phyloP scores from a whole-genome alignment of 2,797 vertebrate species.

The Mormyrops attenuatus region DNA sequence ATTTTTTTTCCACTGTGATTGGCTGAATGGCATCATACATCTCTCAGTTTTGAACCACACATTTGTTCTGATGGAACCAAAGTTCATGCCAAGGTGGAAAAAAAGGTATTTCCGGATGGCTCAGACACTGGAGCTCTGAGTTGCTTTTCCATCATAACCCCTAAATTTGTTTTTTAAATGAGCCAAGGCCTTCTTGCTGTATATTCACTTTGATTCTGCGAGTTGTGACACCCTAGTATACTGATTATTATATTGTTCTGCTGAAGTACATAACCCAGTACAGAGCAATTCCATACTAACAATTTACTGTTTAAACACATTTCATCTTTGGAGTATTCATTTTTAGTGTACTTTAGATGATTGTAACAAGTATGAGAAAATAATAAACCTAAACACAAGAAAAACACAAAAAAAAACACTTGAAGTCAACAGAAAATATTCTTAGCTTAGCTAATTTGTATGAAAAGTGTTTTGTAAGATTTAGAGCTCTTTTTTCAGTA shows the following conservation, averaged over 20 bases:
- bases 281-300: neutral
- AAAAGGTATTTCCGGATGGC: neutral
- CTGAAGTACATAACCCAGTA: neutral
- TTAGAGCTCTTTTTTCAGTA: constrained; percentile 28
- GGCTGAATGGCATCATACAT: neutral
- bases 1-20: neutral
- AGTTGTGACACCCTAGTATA: neutral
- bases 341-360: neutral
- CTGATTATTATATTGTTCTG: neutral
- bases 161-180: constrained; percentile 14
- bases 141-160: constrained; percentile 1
- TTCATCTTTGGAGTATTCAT: neutral
- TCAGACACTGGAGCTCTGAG: neutral
- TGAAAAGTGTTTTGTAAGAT: neutral
- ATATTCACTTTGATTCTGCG: constrained; percentile 5
- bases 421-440: neutral
- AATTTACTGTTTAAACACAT: neutral
- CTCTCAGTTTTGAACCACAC: neutral
- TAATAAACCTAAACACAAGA: neutral
- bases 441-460: neutral
- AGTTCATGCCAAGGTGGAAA: neutral
- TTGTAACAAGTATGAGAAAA: neutral
- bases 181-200: constrained; percentile 11
- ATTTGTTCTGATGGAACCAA: neutral
- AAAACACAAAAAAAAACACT: neutral